phyloP scores from a whole-genome alignment of 1,140 invertebrate genomes.

The Samia ricini region DNA sequence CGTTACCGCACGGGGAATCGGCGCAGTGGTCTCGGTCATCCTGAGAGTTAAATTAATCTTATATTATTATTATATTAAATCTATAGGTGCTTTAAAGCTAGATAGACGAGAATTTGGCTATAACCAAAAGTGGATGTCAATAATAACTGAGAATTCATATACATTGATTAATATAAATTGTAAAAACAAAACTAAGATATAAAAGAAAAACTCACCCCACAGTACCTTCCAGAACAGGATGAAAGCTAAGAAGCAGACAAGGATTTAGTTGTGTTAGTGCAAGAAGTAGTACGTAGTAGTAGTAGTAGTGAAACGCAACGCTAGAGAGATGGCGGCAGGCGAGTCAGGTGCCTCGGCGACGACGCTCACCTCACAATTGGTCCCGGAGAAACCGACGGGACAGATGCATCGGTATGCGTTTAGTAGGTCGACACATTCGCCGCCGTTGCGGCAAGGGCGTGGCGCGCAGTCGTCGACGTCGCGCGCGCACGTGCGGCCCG shows the following conservation, averaged over 20 bases:
- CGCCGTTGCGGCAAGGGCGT: constrained; percentile 90
- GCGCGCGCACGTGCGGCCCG: constrained; percentile 82
- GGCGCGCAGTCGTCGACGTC: constrained; percentile 86
- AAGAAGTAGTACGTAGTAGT: no score
- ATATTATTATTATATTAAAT: no score
- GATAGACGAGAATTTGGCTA: no score
- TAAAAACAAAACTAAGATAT: background rate
- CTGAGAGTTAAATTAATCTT: no score
- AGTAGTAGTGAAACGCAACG: constrained; percentile 8
- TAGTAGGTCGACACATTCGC: constrained; percentile 89
- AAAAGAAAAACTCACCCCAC: constrained; percentile 49
- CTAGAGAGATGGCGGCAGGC: background rate
- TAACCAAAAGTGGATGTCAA: no score
- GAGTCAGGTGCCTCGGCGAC: background rate
- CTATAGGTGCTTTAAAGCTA: no score
- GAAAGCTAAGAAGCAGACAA: constrained; percentile 67
- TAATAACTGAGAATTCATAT: no score
- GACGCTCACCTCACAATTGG: constrained; percentile 83
- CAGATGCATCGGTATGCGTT: constrained; percentile 91
- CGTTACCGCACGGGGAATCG: constrained; percentile 89
- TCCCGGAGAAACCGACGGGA: constrained; percentile 88
- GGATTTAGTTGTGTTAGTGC: constrained; percentile 58
- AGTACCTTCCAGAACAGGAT: constrained; percentile 66
- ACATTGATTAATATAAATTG: background rate
- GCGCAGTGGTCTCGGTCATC: constrained; percentile 90